Evolutionary conservation across 2,797 vertebrate species (phyloP).

Genomic region (Naso thynnoides): DNA sequence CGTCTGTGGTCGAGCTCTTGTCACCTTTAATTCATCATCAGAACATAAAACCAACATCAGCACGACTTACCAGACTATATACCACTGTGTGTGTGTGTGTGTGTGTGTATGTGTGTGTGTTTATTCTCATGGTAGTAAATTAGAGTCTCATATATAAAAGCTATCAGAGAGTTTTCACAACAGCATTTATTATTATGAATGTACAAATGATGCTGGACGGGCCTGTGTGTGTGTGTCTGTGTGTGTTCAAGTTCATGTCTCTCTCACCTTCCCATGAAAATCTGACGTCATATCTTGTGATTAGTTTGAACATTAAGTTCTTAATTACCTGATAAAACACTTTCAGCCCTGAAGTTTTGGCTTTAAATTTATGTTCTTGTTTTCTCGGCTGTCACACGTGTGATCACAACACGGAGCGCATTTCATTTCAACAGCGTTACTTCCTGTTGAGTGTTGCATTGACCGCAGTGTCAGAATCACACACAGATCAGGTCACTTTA

Average conservation of each 20-base stretch:
- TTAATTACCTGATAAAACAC: too few species aligned
- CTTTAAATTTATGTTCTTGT: neutral
- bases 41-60: constrained; percentile 8
- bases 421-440: neutral
- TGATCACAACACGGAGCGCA: neutral
- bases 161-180: constrained; percentile 6
- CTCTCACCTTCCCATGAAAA: neutral
- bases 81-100: constrained; percentile 4
- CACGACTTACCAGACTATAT: constrained; percentile 14
- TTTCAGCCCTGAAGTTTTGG: too few species aligned
- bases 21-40: constrained; percentile 45
- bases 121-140: constrained; percentile 24
- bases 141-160: constrained; percentile 33
- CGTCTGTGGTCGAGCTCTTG: neutral
- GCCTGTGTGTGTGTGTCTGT: constrained; percentile 13
- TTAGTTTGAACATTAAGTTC: too few species aligned
- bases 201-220: constrained; percentile 18
- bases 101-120: neutral
- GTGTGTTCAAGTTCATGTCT: neutral
- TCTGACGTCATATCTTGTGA: neutral
- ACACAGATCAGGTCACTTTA: neutral
- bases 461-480: too few species aligned
- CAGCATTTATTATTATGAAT: constrained; percentile 22
- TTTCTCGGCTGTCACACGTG: neutral
- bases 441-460: neutral